Conservation (phyloP, 2,888 invertebrate species). For the Argyresthia goedartella region DNA sequence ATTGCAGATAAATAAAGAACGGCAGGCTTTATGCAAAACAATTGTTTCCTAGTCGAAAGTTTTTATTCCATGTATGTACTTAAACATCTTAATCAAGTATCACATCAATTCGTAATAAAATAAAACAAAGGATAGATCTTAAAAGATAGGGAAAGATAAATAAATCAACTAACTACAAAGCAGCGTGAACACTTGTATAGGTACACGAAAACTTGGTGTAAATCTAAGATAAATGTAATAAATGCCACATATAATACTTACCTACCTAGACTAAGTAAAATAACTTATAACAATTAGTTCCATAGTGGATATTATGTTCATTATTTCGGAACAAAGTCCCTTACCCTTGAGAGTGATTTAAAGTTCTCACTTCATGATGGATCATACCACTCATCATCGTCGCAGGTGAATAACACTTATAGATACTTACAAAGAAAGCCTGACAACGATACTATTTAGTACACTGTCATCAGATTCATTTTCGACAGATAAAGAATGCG, state of each 20-base stretch:
- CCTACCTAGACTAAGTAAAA: background rate
- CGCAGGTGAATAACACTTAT: no score
- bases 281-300: background rate
- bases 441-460: no score
- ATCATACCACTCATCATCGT: no score
- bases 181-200: background rate
- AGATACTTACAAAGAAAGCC: no score
- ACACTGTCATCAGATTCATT: no score
- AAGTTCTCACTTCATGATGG: no score
- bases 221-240: constrained; percentile 1
- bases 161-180: constrained; percentile 14
- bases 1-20: no score
- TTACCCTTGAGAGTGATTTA: no score
- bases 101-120: constrained; percentile 50
- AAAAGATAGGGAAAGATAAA: constrained; percentile 31
- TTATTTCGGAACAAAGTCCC: no score
- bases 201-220: background rate
- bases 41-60: constrained; percentile 29
- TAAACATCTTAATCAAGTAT: constrained; percentile 56
- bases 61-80: constrained; percentile 56
- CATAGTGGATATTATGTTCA: background rate
- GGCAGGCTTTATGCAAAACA: no score
- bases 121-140: constrained; percentile 13
- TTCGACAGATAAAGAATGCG: no score
- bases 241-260: constrained; percentile 24